Percentiles rank a stretch among this genome's conserved stretches.
These are phyloP conservation scores for Ectemnius continuus DNA, from an alignment of 2,888 invertebrate genomes.

Conservation along the genomic window DNA sequence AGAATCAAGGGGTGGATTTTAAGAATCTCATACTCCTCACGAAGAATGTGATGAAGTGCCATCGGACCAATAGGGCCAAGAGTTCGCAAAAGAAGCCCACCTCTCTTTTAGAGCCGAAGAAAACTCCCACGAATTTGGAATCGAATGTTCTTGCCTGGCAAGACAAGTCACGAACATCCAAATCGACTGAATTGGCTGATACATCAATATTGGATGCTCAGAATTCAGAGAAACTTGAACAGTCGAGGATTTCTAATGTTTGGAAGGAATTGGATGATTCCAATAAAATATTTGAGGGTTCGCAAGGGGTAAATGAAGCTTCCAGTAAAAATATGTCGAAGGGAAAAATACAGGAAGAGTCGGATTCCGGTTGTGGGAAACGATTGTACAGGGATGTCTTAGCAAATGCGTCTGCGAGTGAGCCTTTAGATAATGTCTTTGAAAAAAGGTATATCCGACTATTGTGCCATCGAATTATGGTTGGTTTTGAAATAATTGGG, in stretches of 20 bases:
- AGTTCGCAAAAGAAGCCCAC: conserved; percentile 52
- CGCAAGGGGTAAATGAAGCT: conserved; percentile 8
- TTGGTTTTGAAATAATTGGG: neutral
- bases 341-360: conserved; percentile 18
- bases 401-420: conserved; percentile 72
- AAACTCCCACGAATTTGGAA: conserved; percentile 34
- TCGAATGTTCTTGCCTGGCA: conserved; percentile 50
- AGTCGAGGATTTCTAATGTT: conserved; percentile 2
- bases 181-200: conserved; percentile 34
- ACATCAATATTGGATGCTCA: neutral
- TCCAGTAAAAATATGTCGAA: neutral
- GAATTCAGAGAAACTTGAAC: conserved; percentile 42
- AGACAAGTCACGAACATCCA: conserved; percentile 61
- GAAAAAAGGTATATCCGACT: conserved; percentile 59
- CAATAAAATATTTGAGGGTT: conserved; percentile 15
- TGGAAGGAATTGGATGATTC: conserved; percentile 22
- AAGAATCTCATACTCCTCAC: conserved; percentile 74
- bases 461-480: no score
- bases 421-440: conserved; percentile 58
- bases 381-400: conserved; percentile 81
- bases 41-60: conserved; percentile 63
- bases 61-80: conserved; percentile 62
- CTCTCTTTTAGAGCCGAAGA: conserved; percentile 61
- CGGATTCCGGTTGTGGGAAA: conserved; percentile 71
- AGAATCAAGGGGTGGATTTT: conserved; percentile 72